A percentile compares a stretch with the other conserved stretches of the same genome.
These are phyloP conservation scores for Triplophysa rosa DNA, from an alignment of 2,113 vertebrate species.

Conservation along the genomic window DNA sequence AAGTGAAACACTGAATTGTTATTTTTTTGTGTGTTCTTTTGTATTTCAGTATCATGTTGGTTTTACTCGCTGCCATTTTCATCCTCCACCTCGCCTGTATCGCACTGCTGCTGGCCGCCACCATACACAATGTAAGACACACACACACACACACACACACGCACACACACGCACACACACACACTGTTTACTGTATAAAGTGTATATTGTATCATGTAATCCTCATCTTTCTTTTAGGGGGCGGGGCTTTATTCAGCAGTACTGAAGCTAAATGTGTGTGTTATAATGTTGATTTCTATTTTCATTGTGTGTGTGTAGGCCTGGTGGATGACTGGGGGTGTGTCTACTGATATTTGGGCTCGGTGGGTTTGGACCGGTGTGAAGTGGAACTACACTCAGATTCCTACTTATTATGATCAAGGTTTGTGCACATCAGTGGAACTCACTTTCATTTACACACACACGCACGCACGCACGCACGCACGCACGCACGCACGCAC, in stretches of 20 bases:
- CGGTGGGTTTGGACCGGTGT: constrained; percentile 19
- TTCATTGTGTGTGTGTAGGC: constrained; percentile 56
- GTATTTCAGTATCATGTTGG: constrained; percentile 67
- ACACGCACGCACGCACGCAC: no score
- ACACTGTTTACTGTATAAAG: neutral
- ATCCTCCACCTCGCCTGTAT: constrained; percentile 60
- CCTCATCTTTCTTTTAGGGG: no score
- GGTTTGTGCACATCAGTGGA: neutral
- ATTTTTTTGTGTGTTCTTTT: neutral
- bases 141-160: neutral
- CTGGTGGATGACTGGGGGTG: constrained; percentile 72
- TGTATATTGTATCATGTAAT: no score
- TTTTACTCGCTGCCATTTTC: constrained; percentile 71
- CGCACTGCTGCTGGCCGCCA: constrained; percentile 56
- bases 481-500: no score
- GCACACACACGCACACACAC: neutral
- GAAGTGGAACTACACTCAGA: constrained; percentile 61
- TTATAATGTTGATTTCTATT: neutral
- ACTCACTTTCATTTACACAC: no score
- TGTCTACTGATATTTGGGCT: constrained; percentile 70
- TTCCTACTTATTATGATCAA: constrained; percentile 59
- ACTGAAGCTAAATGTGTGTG: neutral
- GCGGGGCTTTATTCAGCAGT: neutral
- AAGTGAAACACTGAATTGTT: no score
- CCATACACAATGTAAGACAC: constrained; percentile 57